phyloP scores from a whole-genome alignment of 1,140 invertebrate species.

The Platorchestia sp. region DNA sequence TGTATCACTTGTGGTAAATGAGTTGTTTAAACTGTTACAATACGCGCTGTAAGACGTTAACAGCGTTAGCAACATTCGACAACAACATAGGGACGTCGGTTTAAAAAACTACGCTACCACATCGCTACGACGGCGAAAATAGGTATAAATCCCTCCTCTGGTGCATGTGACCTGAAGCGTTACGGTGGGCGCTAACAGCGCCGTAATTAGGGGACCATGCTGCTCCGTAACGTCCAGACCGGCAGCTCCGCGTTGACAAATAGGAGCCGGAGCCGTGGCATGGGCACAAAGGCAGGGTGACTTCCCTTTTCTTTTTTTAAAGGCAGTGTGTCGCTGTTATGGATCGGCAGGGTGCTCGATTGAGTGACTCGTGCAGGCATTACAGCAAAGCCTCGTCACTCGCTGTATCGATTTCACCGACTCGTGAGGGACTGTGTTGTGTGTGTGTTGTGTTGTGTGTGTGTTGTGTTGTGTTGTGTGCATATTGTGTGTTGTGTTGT shows the following conservation, averaged over 20 bases:
- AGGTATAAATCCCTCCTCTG: too few relatives aligned
- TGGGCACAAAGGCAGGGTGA: not conserved
- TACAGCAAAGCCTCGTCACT: not conserved
- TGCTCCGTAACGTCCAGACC: not conserved
- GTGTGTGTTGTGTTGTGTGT: too few relatives aligned
- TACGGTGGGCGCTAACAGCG: not conserved
- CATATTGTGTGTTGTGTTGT: too few relatives aligned
- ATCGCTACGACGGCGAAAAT: too few relatives aligned
- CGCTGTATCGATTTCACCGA: not conserved
- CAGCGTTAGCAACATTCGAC: too few relatives aligned
- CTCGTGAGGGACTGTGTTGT: not conserved
- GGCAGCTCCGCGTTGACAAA: not conserved
- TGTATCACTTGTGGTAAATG: too few relatives aligned
- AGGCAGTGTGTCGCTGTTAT: not conserved
- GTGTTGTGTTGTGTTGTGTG: too few relatives aligned
- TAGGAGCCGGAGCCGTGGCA: not conserved
- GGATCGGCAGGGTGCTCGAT: not conserved
- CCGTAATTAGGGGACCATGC: not conserved
- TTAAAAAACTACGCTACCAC: too few relatives aligned
- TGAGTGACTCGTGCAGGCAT: not conserved
- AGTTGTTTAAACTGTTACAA: too few relatives aligned
- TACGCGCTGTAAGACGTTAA: too few relatives aligned
- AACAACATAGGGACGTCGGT: too few relatives aligned
- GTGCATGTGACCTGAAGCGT: not conserved
- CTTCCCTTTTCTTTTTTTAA: conserved; percentile 10